Base-by-base conservation (phyloP, 2,113 vertebrate species). In the Oncorhynchus clarkii region DNA sequence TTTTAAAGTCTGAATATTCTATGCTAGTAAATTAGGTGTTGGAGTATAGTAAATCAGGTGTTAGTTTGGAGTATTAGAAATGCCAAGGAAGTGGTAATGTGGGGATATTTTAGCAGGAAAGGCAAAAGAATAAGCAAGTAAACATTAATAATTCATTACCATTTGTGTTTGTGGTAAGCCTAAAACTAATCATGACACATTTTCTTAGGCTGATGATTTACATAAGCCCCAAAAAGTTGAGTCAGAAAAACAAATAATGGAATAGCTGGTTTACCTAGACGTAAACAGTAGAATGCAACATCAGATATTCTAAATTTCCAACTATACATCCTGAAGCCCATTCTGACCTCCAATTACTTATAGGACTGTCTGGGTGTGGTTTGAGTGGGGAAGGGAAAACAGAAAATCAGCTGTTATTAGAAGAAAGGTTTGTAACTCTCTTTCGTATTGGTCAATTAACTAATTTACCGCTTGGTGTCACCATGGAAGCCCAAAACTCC, bases 1-100 rank as follows among this genome's bases (percentile, higher is more conserved):
- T 88, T 91, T 88, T 82, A 76, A 86, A 91, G 89, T 89, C 91
- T 89, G 31, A 34, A 34, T 34, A 34, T 34, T 7, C 31, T 34
- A 90, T 80, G 66, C 71, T 78, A 80, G 77, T 90, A 92, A 93
- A 93, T 93, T 86, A 90, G 80, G 83, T 79, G 71, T 89, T 91
- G 31, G 31, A 31, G 31, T 31, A 71, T 78, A 80, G 78, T 90
- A 92, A 93, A 93, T 93, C 86, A 90, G 80, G 83, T 79, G 71
- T 88, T 91, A 34, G 31, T 34, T 34, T 34, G 88, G 90, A 84
- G 84, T 92, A 90, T 89, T 89, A 82, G 78, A 90, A 86, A 90
- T 89, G 82, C 86, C 80, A 85, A 74, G 48, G 72, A 89, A 86
- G 71, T 74, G 77, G 75, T 72, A 72, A 89, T 90, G 90, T 89